These are phyloP conservation scores for Anser cygnoides DNA, from an alignment of 2,113 vertebrate species.

Conservation along the genomic window DNA sequence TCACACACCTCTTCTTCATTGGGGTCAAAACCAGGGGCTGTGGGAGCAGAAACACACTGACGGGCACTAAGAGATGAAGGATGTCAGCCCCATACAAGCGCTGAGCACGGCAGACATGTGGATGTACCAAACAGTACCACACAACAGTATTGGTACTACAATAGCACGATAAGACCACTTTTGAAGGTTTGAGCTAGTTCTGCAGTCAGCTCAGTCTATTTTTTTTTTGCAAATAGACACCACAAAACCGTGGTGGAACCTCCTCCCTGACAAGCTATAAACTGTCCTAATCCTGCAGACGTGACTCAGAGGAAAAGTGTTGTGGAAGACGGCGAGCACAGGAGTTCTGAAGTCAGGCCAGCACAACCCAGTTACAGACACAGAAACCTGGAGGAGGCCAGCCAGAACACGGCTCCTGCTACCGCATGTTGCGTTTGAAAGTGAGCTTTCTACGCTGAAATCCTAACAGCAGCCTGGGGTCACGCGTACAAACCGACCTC, in stretches of 20 bases:
- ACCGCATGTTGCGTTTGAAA: fast-evolving
- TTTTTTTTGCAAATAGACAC: background rate
- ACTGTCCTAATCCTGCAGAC: background rate
- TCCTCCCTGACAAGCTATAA: background rate
- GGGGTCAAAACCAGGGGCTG: fast-evolving
- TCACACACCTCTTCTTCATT: background rate
- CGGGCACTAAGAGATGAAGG: background rate
- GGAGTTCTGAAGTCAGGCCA: background rate
- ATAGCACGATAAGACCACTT: background rate
- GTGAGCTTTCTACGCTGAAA: background rate
- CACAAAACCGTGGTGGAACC: background rate
- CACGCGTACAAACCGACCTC: background rate
- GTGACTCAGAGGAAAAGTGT: background rate
- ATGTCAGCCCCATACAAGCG: background rate
- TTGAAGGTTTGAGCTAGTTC: background rate
- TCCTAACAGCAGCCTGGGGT: background rate
- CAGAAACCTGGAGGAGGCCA: background rate
- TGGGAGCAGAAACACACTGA: background rate
- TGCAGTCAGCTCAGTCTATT: background rate
- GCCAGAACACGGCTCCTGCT: background rate
- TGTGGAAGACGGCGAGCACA: fast-evolving
- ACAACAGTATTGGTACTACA: background rate
- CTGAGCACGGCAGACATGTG: fast-evolving
- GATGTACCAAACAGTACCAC: background rate
- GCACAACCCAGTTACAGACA: background rate